A percentile compares a stretch with the other conserved stretches of the same genome.
These are phyloP conservation scores for Tenthredo distinguenda DNA, from an alignment of 2,888 invertebrate genomes.

Conservation along the genomic window DNA sequence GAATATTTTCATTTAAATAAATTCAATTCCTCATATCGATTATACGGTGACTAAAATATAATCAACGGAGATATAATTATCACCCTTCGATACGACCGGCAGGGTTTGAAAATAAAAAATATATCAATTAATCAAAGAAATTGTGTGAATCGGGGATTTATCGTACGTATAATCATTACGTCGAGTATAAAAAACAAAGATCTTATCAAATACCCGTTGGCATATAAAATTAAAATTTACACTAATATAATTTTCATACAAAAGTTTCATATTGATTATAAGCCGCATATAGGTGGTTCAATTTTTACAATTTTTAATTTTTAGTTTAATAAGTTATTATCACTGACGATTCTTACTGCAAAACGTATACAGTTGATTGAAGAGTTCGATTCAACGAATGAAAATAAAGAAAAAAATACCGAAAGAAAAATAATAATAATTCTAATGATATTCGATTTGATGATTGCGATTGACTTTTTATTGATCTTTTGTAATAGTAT, in stretches of 20 bases:
- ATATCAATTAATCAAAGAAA: background rate
- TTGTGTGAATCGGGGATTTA: too few relatives aligned
- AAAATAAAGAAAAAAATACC: background rate
- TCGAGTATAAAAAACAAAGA: background rate
- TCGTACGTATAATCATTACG: background rate
- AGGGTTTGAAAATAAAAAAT: background rate
- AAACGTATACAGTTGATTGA: background rate
- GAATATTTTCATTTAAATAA: slow-evolving; percentile 21
- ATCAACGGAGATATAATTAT: slow-evolving; percentile 13
- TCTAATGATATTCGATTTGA: background rate
- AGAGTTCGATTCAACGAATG: background rate
- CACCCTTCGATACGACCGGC: background rate
- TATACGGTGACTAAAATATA: slow-evolving; percentile 29
- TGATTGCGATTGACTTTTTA: background rate
- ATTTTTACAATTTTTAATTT: slow-evolving; percentile 18
- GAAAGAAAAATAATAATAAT: background rate
- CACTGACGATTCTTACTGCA: background rate
- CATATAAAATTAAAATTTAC: background rate
- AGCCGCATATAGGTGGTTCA: background rate
- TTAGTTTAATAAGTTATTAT: background rate
- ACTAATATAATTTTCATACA: background rate
- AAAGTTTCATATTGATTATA: background rate
- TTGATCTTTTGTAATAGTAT: background rate
- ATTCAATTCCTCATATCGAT: slow-evolving; percentile 15
- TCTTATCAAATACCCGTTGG: background rate